phyloP scores from a whole-genome alignment of 2,797 vertebrate genomes.

The Remorina albescens region DNA sequence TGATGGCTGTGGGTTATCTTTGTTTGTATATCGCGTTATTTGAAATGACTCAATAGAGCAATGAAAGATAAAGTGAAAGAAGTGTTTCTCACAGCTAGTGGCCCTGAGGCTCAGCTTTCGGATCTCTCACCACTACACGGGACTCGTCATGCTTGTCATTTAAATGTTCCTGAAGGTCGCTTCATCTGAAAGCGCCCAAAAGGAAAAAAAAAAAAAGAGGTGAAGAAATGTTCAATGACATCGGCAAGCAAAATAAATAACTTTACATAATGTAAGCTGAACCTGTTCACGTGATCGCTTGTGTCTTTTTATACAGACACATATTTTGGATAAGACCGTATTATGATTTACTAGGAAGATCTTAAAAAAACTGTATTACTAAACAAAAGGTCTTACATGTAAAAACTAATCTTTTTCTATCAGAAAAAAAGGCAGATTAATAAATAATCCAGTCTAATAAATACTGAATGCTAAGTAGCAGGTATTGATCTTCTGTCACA shows the following conservation, averaged over 20 bases:
- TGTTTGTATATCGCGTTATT: conserved; percentile 68
- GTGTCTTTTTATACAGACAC: conserved; percentile 21
- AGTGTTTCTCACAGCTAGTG: conserved; percentile 54
- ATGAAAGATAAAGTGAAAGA: conserved; percentile 58
- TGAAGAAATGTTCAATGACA: conserved; percentile 41
- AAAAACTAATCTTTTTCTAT: conserved; percentile 7
- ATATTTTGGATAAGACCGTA: conserved; percentile 28
- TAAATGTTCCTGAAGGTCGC: conserved; percentile 62
- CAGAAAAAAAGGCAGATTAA: not conserved
- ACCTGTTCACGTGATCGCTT: conserved; percentile 1
- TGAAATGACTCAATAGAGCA: conserved; percentile 49
- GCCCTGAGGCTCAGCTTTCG: conserved; percentile 56
- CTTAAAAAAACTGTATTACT: not conserved
- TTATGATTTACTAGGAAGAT: conserved; percentile 14
- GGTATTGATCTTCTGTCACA: conserved; percentile 15
- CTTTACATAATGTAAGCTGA: conserved; percentile 7
- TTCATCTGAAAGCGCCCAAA: conserved; percentile 42
- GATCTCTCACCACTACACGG: conserved; percentile 52
- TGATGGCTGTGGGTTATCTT: conserved; percentile 52
- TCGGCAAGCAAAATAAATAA: conserved; percentile 32
- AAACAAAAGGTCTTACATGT: not conserved
- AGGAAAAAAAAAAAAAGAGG: conserved; percentile 43
- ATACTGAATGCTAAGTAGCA: conserved; percentile 6
- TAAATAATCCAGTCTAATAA: not conserved
- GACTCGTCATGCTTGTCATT: conserved; percentile 64